These are phyloP conservation scores for Antigone vipio DNA, from an alignment of 2,113 vertebrate species.

Conservation along the genomic window DNA sequence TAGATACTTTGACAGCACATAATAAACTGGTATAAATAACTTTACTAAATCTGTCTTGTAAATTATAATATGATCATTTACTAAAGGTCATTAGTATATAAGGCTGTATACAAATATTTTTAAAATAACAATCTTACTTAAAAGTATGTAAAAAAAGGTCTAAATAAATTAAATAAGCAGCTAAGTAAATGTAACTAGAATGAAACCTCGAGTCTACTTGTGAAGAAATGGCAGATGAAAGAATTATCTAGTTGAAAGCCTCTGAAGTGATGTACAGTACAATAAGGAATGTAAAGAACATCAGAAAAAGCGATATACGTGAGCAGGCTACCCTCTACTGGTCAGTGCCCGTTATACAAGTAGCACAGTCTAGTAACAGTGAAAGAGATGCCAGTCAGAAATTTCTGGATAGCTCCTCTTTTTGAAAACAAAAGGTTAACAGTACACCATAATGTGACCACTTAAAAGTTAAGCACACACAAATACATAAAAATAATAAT, in stretches of 20 bases:
- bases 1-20: not conserved
- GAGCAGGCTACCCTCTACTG: conserved; percentile 44
- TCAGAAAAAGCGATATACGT: accelerated
- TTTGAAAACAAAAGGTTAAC: not conserved
- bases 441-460: not conserved
- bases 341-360: not conserved
- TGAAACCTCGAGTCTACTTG: not conserved
- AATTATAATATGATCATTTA: not conserved
- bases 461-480: not conserved
- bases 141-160: not conserved
- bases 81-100: not conserved
- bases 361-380: not conserved
- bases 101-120: not conserved
- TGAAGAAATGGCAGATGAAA: not conserved
- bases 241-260: not conserved
- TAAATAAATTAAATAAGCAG: not conserved
- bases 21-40: not conserved
- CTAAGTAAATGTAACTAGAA: not conserved
- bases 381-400: not conserved
- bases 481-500: not conserved
- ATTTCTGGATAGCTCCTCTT: not conserved
- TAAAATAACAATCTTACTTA: not conserved
- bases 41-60: not conserved
- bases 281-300: not conserved
- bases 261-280: not conserved